These are phyloP conservation scores for Platycheirus albimanus DNA, from an alignment of 2,888 invertebrate species.

Conservation along the genomic window DNA sequence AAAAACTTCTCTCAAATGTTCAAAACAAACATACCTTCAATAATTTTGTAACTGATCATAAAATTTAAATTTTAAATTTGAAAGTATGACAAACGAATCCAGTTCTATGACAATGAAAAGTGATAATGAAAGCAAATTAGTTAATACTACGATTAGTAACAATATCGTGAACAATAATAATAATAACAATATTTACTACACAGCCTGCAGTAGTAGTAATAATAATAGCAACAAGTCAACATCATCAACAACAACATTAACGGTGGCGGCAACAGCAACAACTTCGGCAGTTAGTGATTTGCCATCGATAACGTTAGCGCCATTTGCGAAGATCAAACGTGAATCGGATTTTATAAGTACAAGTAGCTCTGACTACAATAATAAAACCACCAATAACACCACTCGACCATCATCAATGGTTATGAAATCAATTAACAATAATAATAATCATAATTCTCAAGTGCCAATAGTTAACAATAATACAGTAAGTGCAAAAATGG, in stretches of 20 bases:
- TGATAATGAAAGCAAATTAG: conserved; percentile 74
- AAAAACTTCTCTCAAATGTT: conserved; percentile 57
- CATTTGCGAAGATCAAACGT: conserved; percentile 71
- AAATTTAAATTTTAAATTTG: conserved; percentile 36
- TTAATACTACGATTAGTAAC: conserved; percentile 55
- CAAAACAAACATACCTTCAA: conserved; percentile 45
- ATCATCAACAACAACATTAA: conserved; percentile 45
- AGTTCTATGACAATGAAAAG: conserved; percentile 75
- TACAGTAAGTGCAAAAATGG: conserved; percentile 84
- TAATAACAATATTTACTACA: conserved; percentile 56
- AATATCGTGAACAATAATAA: conserved; percentile 52
- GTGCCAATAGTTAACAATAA: conserved; percentile 61
- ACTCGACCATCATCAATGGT: conserved; percentile 51
- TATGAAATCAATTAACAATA: conserved; percentile 55
- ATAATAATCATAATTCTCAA: conserved; percentile 70
- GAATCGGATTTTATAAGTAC: conserved; percentile 60
- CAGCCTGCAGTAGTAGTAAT: conserved; percentile 48
- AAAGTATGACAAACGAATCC: conserved; percentile 71
- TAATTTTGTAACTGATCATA: conserved; percentile 40
- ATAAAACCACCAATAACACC: conserved; percentile 13
- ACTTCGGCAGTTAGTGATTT: conserved; percentile 52
- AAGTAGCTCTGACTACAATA: conserved; percentile 25
- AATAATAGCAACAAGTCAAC: conserved; percentile 40
- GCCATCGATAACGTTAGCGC: conserved; percentile 69
- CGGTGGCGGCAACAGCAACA: conserved; percentile 65